Conservation (phyloP, 2,888 invertebrate genomes). For the Drosophila borealis region DNA sequence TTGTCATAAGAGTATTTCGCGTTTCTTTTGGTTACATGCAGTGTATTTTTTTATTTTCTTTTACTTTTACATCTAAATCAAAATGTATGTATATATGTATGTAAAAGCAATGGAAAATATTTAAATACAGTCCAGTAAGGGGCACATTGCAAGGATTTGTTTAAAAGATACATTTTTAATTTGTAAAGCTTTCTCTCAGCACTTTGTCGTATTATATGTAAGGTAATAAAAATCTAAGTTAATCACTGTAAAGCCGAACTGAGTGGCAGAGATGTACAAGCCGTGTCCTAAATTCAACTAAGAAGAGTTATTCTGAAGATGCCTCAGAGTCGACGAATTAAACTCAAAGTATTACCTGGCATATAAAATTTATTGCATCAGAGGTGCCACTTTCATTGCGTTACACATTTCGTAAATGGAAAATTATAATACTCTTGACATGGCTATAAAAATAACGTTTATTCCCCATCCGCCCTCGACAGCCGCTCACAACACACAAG, state of each 20-base stretch:
- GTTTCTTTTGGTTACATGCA: neutral
- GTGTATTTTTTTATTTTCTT: conserved; percentile 23
- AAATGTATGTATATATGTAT: conserved; percentile 10
- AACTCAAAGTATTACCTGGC: too few species aligned
- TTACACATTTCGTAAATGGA: neutral
- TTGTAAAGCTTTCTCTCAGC: too few species aligned
- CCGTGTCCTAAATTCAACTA: too few species aligned
- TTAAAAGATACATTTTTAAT: too few species aligned
- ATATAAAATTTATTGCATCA: neutral
- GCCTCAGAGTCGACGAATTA: too few species aligned
- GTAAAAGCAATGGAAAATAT: conserved; percentile 34
- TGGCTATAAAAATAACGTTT: conserved; percentile 4
- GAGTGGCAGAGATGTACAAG: too few species aligned
- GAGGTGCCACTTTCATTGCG: neutral
- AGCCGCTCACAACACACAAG: conserved; percentile 3
- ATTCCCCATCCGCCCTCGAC: conserved; percentile 3
- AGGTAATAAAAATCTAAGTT: too few species aligned
- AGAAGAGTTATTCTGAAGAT: too few species aligned
- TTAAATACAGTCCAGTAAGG: conserved; percentile 12
- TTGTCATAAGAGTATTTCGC: neutral
- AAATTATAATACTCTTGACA: neutral
- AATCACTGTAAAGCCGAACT: too few species aligned
- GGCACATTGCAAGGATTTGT: neutral
- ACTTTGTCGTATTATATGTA: too few species aligned
- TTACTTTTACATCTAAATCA: conserved; percentile 26